Conservation (phyloP, 1,140 invertebrate genomes). For the Prorops nasuta region DNA sequence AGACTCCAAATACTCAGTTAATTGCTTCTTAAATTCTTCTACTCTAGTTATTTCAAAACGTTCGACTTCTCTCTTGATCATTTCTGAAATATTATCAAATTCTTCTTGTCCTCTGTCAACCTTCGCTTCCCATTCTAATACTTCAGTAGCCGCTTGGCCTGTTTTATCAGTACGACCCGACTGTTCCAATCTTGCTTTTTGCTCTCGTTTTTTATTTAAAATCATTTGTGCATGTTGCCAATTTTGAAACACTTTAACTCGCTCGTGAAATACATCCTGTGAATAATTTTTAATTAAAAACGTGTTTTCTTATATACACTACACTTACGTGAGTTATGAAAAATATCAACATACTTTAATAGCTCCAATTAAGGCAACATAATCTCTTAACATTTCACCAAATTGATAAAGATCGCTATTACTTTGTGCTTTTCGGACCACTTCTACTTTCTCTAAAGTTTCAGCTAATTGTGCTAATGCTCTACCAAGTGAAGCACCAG, state of each 20-base stretch:
- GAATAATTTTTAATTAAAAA: slow-evolving; percentile 15
- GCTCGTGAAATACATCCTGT: slow-evolving; percentile 94
- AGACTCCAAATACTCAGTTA: slow-evolving; percentile 90
- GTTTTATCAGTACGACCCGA: slow-evolving; percentile 85
- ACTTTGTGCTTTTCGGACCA: slow-evolving; percentile 85
- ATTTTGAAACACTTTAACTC: slow-evolving; percentile 96
- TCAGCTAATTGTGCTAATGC: slow-evolving; percentile 92
- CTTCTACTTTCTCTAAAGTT: slow-evolving; percentile 77
- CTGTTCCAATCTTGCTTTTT: slow-evolving; percentile 88
- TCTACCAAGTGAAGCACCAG: slow-evolving; percentile 88
- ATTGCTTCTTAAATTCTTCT: slow-evolving; percentile 85
- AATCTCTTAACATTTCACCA: slow-evolving; percentile 93
- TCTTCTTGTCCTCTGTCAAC: slow-evolving; percentile 95
- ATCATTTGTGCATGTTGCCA: slow-evolving; percentile 97
- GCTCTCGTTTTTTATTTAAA: slow-evolving; percentile 91
- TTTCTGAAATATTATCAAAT: slow-evolving; percentile 93
- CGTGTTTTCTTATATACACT: too few species aligned
- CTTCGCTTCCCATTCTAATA: slow-evolving; percentile 94
- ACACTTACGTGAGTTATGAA: too few species aligned
- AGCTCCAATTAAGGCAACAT: slow-evolving; percentile 87
- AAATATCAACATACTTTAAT: slow-evolving; percentile 73
- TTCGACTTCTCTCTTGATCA: slow-evolving; percentile 95
- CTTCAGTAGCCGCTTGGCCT: slow-evolving; percentile 85
- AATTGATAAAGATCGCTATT: slow-evolving; percentile 94
- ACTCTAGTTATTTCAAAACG: slow-evolving; percentile 86